A percentile compares a stretch with the other conserved stretches of the same genome.
phyloP scores from a whole-genome alignment of 30 jellyfish, hydroid and myxozoan genomes.

The Hydractinia symbiolongicarpus region DNA sequence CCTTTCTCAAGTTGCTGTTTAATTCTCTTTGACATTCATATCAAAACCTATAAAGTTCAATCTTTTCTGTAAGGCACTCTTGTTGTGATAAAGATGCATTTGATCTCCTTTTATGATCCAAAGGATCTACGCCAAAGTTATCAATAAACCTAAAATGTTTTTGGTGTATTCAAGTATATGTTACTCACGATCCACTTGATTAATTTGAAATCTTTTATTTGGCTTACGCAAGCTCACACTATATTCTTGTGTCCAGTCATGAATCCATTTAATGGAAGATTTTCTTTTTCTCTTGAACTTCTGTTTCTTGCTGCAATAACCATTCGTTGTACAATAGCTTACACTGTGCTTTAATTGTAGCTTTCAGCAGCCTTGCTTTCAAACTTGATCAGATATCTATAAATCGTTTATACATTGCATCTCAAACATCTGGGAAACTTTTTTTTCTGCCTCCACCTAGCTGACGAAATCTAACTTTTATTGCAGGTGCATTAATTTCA shows the following conservation, averaged over 20 bases:
- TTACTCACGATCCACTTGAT: conserved; percentile 29
- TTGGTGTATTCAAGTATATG: neutral
- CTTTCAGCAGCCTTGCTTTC: conserved; percentile 7
- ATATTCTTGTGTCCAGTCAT: conserved; percentile 53
- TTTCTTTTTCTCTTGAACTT: conserved; percentile 2
- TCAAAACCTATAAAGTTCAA: neutral
- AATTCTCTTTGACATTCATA: too few relatives aligned
- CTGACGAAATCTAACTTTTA: conserved; percentile 1
- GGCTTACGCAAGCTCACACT: conserved; percentile 55
- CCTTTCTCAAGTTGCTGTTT: too few relatives aligned
- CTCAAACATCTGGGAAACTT: neutral
- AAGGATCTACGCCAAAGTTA: conserved; percentile 43
- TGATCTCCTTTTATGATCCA: conserved; percentile 37
- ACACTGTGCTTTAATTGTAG: neutral
- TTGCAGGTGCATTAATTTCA: neutral
- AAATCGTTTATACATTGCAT: neutral
- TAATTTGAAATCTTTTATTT: conserved; percentile 43
- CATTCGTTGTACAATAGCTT: neutral
- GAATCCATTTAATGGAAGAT: conserved; percentile 38
- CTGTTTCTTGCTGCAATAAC: neutral
- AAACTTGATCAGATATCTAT: neutral
- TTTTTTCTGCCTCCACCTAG: conserved; percentile 11
- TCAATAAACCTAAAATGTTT: conserved; percentile 9
- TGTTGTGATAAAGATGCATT: conserved; percentile 42
- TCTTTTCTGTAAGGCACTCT: neutral